Conservation (phyloP, 1,140 invertebrate genomes). For the Bombus balteatus region DNA sequence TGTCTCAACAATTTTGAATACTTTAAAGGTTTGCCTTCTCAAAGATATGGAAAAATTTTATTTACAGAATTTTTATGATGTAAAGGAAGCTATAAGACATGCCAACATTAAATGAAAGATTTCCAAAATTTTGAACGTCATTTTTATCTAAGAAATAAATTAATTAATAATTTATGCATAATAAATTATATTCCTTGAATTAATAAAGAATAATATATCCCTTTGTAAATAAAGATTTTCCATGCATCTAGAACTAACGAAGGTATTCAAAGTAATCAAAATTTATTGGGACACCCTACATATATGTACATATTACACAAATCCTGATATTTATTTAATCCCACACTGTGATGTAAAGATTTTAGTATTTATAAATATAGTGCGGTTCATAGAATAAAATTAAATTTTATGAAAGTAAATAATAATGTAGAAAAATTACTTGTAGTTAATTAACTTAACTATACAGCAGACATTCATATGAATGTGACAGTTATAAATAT, state of each 20-base stretch:
- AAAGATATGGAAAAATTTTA: background rate
- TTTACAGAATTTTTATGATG: background rate
- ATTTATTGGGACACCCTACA: too few relatives aligned
- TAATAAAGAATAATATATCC: background rate
- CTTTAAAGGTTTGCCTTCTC: background rate
- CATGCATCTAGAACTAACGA: background rate
- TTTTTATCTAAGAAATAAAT: too few relatives aligned
- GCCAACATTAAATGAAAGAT: too few relatives aligned
- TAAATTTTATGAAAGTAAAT: too few relatives aligned
- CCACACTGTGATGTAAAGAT: background rate
- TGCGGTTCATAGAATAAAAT: too few relatives aligned
- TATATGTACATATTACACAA: too few relatives aligned
- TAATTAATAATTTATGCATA: too few relatives aligned
- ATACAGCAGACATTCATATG: background rate
- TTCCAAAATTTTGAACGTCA: too few relatives aligned
- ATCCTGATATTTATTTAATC: background rate
- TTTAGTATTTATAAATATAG: background rate
- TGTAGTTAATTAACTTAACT: background rate
- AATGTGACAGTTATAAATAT: background rate
- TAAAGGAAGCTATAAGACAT: too few relatives aligned
- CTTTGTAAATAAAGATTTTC: background rate
- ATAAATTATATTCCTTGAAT: background rate
- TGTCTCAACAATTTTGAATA: background rate
- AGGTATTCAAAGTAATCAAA: background rate
- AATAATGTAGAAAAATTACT: background rate